Conservation (phyloP, 2,797 vertebrate genomes). For the Petrocephalus schoutedeni region DNA sequence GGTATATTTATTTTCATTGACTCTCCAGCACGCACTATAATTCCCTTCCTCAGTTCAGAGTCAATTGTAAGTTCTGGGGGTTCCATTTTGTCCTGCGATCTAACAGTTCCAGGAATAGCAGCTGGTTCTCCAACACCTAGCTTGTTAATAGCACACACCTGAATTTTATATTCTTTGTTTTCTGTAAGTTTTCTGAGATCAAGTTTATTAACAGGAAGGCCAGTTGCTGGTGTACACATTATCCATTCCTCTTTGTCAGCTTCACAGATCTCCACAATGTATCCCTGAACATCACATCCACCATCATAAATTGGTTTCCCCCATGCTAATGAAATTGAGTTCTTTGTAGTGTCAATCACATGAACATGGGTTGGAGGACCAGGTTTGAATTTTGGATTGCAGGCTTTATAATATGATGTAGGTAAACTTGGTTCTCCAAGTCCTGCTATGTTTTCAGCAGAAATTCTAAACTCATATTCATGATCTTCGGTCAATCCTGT, state of each 20-base stretch:
- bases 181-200: conserved; percentile 88
- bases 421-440: conserved; percentile 81
- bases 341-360: conserved; percentile 81
- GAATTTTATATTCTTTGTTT: conserved; percentile 89
- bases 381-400: conserved; percentile 91
- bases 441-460: conserved; percentile 93
- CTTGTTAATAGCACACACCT: conserved; percentile 93
- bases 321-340: conserved; percentile 80
- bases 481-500: conserved; percentile 81
- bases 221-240: conserved; percentile 87
- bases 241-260: conserved; percentile 93
- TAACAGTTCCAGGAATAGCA: conserved; percentile 76
- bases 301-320: conserved; percentile 92
- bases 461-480: conserved; percentile 93
- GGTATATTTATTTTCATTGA: conserved; percentile 87
- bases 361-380: conserved; percentile 84
- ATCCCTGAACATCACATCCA: conserved; percentile 85
- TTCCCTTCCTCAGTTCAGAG: conserved; percentile 92
- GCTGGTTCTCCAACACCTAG: conserved; percentile 87
- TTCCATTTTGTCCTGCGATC: conserved; percentile 89
- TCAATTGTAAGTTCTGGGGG: conserved; percentile 86
- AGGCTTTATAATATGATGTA: conserved; percentile 85
- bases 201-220: conserved; percentile 83
- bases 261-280: conserved; percentile 90
- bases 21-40: conserved; percentile 84